Evolutionary conservation across 2,113 vertebrate species (phyloP).

Genomic region (Tachysurus vachellii): DNA sequence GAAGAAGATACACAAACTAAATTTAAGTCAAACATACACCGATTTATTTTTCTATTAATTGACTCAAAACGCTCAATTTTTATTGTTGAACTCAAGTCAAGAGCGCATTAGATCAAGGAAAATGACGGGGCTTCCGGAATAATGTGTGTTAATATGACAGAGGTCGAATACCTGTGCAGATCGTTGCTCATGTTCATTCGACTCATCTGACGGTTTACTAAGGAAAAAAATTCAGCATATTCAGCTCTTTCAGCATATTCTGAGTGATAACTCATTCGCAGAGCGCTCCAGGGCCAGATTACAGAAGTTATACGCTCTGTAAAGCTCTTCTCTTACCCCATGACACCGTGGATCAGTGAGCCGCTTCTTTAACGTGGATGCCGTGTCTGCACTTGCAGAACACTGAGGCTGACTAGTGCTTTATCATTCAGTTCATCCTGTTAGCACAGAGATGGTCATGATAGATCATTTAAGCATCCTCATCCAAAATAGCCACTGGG

Average conservation of each 20-base stretch:
- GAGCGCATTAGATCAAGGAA: background rate
- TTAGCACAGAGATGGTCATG: background rate
- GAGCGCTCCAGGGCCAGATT: background rate
- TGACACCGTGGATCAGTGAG: background rate
- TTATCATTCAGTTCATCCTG: background rate
- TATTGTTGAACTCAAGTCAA: background rate
- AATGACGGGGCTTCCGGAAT: background rate
- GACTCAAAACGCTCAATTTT: background rate
- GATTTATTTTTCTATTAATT: background rate
- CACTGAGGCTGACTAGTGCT: background rate
- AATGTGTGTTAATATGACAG: background rate
- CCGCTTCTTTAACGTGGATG: background rate
- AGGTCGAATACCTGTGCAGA: background rate
- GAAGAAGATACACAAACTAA: too few species aligned
- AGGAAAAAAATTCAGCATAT: background rate
- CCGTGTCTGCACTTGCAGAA: background rate
- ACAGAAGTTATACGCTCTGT: background rate
- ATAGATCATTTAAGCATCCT: background rate
- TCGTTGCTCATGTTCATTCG: background rate
- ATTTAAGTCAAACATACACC: too few species aligned
- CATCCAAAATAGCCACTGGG: background rate
- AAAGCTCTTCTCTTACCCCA: background rate
- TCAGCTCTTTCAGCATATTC: background rate
- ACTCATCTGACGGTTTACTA: background rate
- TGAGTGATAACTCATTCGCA: background rate